Evolutionary conservation across 2,888 invertebrate genomes (phyloP).

Genomic region (Stenodera caucasica): DNA sequence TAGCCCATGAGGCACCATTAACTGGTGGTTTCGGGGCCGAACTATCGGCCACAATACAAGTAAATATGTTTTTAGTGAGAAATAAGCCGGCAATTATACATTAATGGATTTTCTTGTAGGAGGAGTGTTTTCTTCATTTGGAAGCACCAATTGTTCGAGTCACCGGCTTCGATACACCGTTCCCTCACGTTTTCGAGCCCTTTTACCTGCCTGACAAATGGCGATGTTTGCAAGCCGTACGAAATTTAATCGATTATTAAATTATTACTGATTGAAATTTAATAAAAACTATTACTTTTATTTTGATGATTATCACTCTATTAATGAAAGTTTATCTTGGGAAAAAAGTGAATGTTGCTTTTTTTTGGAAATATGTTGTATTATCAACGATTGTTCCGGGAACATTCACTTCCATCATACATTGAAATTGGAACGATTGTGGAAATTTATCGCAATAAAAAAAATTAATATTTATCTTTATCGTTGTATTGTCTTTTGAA

Average conservation of each 20-base stretch:
- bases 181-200: constrained; percentile 94
- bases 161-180: constrained; percentile 96
- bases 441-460: not conserved
- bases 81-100: too few relatives aligned
- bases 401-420: constrained; percentile 20
- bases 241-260: constrained; percentile 74
- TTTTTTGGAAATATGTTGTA: too few relatives aligned
- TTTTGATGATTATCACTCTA: not conserved
- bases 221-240: constrained; percentile 83
- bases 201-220: constrained; percentile 95
- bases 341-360: not conserved
- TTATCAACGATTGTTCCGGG: constrained; percentile 19
- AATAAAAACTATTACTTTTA: not conserved
- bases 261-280: not conserved
- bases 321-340: constrained; percentile 9
- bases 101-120: constrained; percentile 59
- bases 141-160: constrained; percentile 91
- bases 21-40: constrained; percentile 97
- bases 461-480: too few relatives aligned
- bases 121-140: constrained; percentile 90
- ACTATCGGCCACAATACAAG: constrained; percentile 91
- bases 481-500: too few relatives aligned
- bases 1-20: constrained; percentile 95
- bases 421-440: not conserved
- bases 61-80: constrained; percentile 53